These are phyloP conservation scores for Drosophila tristis DNA, from an alignment of 1,140 invertebrate genomes.

Conservation along the genomic window DNA sequence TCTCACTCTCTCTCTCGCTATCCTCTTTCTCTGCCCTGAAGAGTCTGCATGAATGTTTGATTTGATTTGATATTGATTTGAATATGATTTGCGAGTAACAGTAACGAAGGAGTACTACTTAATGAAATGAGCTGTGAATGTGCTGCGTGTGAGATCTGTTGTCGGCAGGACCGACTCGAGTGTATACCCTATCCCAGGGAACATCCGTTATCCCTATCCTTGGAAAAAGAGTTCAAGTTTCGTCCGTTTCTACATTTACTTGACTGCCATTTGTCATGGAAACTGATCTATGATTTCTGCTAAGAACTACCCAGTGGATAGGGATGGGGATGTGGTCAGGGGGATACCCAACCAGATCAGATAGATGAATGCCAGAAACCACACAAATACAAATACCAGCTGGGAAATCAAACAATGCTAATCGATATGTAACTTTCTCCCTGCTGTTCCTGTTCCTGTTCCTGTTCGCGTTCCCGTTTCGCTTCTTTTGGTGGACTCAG, in stretches of 20 bases:
- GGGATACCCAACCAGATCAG: constrained; percentile 6
- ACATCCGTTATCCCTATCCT: neutral
- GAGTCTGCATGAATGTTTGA: constrained; percentile 62
- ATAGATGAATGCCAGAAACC: constrained; percentile 17
- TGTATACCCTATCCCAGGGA: constrained; percentile 11
- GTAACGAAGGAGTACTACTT: neutral
- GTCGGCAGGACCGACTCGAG: constrained; percentile 19
- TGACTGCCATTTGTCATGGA: no score
- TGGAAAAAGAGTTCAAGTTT: no score
- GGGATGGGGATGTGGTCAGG: constrained; percentile 6
- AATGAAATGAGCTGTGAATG: constrained; percentile 18
- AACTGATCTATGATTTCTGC: no score
- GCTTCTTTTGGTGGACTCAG: constrained; percentile 85
- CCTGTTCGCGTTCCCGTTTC: constrained; percentile 36
- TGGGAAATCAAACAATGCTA: constrained; percentile 11
- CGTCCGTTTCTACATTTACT: neutral
- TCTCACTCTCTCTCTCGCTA: neutral
- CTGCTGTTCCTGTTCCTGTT: neutral
- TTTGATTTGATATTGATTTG: constrained; percentile 32
- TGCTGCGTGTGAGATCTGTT: constrained; percentile 10
- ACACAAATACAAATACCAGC: neutral
- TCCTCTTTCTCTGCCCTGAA: constrained; percentile 11
- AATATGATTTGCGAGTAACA: constrained; percentile 36
- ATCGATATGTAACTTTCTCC: constrained; percentile 35
- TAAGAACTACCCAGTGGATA: neutral